These are phyloP conservation scores for Acleris literana DNA, from an alignment of 2,888 invertebrate species.

Conservation along the genomic window DNA sequence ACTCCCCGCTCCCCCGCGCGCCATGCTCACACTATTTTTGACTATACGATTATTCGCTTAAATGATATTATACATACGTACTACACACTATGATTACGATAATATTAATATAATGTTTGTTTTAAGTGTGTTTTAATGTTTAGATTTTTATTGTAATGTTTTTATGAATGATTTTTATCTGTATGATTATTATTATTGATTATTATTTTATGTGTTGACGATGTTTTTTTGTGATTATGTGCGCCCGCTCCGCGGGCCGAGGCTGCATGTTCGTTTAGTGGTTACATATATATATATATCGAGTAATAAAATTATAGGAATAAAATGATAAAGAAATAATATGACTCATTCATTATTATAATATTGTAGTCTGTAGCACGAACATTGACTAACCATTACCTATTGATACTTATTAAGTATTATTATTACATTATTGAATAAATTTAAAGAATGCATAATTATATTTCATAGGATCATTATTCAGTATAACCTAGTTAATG, in stretches of 20 bases:
- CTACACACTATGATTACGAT: constrained; percentile 83
- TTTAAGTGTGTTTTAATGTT: constrained; percentile 84
- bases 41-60: constrained; percentile 83
- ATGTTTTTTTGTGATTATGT: constrained; percentile 82
- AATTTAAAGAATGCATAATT: constrained; percentile 84
- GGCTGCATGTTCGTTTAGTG: constrained; percentile 80
- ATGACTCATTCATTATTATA: constrained; percentile 81
- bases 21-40: constrained; percentile 81
- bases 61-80: constrained; percentile 83
- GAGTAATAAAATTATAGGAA: constrained; percentile 78
- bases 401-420: constrained; percentile 84
- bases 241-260: constrained; percentile 69
- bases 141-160: constrained; percentile 84
- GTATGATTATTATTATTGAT: constrained; percentile 84
- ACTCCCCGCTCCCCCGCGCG: constrained; percentile 67
- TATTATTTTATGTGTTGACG: constrained; percentile 84
- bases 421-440: constrained; percentile 83
- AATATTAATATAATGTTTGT: constrained; percentile 84
- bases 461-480: constrained; percentile 85
- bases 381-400: constrained; percentile 83
- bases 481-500: constrained; percentile 84
- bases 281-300: constrained; percentile 62
- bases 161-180: constrained; percentile 84
- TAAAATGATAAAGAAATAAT: constrained; percentile 77
- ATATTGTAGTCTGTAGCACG: constrained; percentile 81